Evolutionary conservation across 2,888 invertebrate species (phyloP), one percentile per base, ranked within the genome.

Genomic region (Melanostoma scalare): DNA sequence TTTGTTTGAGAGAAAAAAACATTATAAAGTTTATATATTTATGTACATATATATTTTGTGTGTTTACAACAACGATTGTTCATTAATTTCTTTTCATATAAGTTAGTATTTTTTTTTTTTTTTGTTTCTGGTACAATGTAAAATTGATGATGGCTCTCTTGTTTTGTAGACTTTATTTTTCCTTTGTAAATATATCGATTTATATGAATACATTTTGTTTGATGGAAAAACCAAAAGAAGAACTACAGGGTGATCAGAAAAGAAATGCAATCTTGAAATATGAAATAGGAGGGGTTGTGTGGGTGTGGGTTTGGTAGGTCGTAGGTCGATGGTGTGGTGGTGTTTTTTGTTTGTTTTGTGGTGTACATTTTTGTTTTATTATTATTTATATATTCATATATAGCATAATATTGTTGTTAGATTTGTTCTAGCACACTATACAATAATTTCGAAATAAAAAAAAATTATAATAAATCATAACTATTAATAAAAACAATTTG

Each of bases 121-220:
- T 75, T 56, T 76, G 79, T 86, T 78, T 82, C 61, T 82, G 81
- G 75, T 74, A 84, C 81, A 84, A 82, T 60, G 77, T 77, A 81
- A 52, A 71, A 61, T 82, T 76, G 46, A 81, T 85, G 75, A 76
- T 80, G 69, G 73, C 71, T 76, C 52, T 71, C 67, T 71, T 58
- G 76, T 85, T 74, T 75, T 71, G 48, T 65, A 44, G 63, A 80
- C 76, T 60, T 67, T 20, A 20, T 20, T 20, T 79, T 79, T 75
- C 53, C 69, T 85, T 76, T 86, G 76, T 82, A 73, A 85, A 79
- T 77, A 81, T 85, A 85, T 80, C 84, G 77, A 60, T 85, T 85
- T 80, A 50, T 80, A 73, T 53, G 75, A 40, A 74, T 75, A 56
- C 58, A 77, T 61, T 80, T 65, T 50, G 9, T 4, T 48, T 50